phyloP scores from a whole-genome alignment of 2,797 vertebrate species.

The Taeniopygia guttata region DNA sequence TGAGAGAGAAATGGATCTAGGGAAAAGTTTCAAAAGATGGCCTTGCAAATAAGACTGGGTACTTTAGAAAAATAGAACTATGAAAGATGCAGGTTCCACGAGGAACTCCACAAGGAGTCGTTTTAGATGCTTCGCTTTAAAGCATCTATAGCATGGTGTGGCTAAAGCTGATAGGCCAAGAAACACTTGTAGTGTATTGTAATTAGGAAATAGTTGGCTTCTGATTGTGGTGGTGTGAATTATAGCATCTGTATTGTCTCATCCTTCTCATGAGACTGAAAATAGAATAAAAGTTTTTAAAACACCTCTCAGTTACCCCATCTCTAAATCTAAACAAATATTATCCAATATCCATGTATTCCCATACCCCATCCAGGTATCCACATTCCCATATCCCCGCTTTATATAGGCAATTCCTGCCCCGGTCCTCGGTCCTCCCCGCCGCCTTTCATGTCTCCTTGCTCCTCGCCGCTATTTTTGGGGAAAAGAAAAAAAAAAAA shows the following conservation, averaged over 20 bases:
- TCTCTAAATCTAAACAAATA: neutral
- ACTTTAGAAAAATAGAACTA: neutral
- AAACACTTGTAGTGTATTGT: neutral
- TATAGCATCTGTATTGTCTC: neutral
- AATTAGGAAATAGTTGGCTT: neutral
- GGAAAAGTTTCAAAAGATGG: neutral
- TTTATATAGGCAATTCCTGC: neutral
- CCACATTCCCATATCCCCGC: neutral
- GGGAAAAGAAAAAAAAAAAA: too few species aligned
- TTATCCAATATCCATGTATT: neutral
- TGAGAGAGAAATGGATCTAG: neutral
- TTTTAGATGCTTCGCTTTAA: neutral
- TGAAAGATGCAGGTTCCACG: neutral
- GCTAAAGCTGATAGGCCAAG: neutral
- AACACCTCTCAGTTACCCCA: neutral
- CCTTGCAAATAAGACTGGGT: neutral
- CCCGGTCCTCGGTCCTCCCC: rapidly evolving
- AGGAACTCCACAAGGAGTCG: too few species aligned
- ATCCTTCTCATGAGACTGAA: neutral
- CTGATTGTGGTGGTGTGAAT: neutral
- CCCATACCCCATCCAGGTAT: neutral
- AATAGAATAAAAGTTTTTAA: neutral
- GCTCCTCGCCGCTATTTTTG: rapidly evolving
- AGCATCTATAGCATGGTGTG: neutral
- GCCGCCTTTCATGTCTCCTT: neutral